These are phyloP conservation scores for Aradophagus sp. DNA, from an alignment of 1,140 invertebrate genomes.

Conservation along the genomic window DNA sequence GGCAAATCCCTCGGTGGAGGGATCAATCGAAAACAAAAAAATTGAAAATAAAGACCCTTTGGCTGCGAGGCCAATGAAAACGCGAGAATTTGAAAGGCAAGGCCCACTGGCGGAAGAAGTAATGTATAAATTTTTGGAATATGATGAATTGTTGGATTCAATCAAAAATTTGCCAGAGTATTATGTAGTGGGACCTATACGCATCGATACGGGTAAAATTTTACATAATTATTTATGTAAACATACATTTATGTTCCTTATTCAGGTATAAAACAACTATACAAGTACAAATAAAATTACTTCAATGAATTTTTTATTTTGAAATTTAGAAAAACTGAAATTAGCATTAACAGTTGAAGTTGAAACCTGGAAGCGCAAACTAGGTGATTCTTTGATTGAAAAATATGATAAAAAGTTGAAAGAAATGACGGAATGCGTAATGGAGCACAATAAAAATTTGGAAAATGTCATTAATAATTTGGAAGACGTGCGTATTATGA, in stretches of 20 bases:
- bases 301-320: too few species aligned
- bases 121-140: slow-evolving; percentile 82
- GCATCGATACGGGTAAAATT: slow-evolving; percentile 79
- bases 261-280: too few species aligned
- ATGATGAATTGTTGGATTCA: slow-evolving; percentile 79
- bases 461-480: slow-evolving; percentile 81
- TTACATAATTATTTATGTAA: background rate
- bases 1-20: too few species aligned
- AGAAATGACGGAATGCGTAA: slow-evolving; percentile 81
- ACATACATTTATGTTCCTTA: slow-evolving; percentile 13
- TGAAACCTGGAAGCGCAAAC: slow-evolving; percentile 81
- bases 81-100: too few species aligned
- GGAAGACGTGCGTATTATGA: slow-evolving; percentile 83
- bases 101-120: slow-evolving; percentile 84
- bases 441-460: slow-evolving; percentile 80
- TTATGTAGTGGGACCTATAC: slow-evolving; percentile 81
- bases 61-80: too few species aligned
- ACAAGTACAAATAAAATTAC: too few species aligned
- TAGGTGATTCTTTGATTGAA: slow-evolving; percentile 78
- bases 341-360: slow-evolving; percentile 81
- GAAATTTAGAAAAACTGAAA: slow-evolving; percentile 79
- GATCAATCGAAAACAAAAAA: too few species aligned
- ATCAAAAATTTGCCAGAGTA: slow-evolving; percentile 79
- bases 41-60: too few species aligned
- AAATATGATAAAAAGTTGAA: slow-evolving; percentile 80